Evolutionary conservation across 2,113 vertebrate species (phyloP), one percentile per base, ranked within the genome.

Genomic region (Xiphorhynchus elegans): DNA sequence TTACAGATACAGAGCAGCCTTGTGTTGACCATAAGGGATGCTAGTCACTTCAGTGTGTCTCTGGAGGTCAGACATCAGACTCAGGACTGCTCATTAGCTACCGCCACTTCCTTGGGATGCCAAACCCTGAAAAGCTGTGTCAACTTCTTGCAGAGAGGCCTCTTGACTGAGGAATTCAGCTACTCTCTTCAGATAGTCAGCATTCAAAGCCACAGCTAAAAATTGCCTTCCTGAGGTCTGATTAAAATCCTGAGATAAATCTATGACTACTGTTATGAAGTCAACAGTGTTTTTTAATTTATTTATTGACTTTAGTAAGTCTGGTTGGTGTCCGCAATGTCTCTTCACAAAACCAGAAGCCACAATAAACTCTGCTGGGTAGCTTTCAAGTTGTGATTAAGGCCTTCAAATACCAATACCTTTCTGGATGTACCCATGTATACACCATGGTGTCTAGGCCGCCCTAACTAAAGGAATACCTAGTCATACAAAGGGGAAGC

Each of bases 101-200:
- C 56, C 66, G 80, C 73, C 86, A 80, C 83, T 95, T 95, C 47
- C 79, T 87, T 75, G 76, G 68, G 68, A 95, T 87, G 91, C 60
- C 89, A 95, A 81, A 67, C 26, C 64, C 56, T 89, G 73, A 93
- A 72, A 59, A 95, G 80, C 75, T 75, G 55, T 68, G 56, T 93
- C 93, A 92, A 75, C 52, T 89, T 21, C 60, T 84, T 84, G 84
- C 73, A 75, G 78, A 95, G 96, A 93, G 89, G 39, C 64, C 96
- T 96, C 96, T 96, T 96, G 64, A 96, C 86, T 81, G 76, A 95
- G 91, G 95, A 97, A 97, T 96, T 95, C 83, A 93, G 29, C 73
- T 86, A 2, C 72, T 81, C 73, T 89, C 52, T 95, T 95, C 73
- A 92, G 83, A 93, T 3, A 93, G 72, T 77, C 0, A 11, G 60